Percentiles rank a stretch among this genome's conserved stretches.
Evolutionary conservation across 2,888 invertebrate species (phyloP).

Genomic region (Periphyllus acericola): DNA sequence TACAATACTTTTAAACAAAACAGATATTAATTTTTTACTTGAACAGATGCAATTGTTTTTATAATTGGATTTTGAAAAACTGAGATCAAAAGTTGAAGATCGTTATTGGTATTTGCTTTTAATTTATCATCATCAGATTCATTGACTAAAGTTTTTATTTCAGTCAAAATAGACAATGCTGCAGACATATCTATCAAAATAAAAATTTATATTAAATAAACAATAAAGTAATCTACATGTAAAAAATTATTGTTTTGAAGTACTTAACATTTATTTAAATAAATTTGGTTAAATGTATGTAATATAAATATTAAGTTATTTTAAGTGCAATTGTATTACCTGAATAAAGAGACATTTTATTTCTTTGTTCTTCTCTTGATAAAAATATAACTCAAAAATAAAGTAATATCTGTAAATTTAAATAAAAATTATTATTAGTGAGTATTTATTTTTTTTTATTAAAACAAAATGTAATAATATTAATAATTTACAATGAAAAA

Average conservation of each 20-base stretch:
- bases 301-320: not conserved
- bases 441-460: too few species aligned
- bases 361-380: not conserved
- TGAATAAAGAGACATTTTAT: constrained; percentile 56
- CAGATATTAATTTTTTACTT: constrained; percentile 65
- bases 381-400: not conserved
- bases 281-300: not conserved
- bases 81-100: constrained; percentile 65
- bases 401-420: constrained; percentile 22
- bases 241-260: not conserved
- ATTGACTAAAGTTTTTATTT: constrained; percentile 85
- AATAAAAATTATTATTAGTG: not conserved
- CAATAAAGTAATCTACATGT: not conserved
- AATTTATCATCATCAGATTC: constrained; percentile 85
- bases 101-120: constrained; percentile 72
- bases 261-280: not conserved
- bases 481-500: too few species aligned
- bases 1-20: not conserved
- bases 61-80: constrained; percentile 83
- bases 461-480: not conserved
- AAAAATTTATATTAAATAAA: constrained; percentile 9
- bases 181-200: constrained; percentile 80
- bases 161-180: constrained; percentile 87
- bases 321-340: constrained; percentile 22
- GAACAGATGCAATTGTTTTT: constrained; percentile 85